These are phyloP conservation scores for Mastacembelus armatus DNA, from an alignment of 2,797 vertebrate species.

Conservation along the genomic window DNA sequence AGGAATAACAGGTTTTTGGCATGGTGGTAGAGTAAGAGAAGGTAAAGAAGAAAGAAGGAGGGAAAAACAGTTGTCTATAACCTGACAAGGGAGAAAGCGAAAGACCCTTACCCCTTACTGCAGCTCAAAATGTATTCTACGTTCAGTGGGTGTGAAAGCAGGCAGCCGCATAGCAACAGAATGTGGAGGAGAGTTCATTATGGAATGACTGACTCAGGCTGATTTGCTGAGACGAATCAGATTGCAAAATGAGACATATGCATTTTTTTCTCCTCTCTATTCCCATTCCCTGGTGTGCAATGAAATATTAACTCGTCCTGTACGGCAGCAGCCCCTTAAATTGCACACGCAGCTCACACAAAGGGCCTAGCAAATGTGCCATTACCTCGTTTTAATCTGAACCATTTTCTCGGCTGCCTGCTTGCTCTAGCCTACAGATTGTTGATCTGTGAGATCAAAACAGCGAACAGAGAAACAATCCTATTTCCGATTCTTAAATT, in stretches of 20 bases:
- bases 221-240: slow-evolving; percentile 83
- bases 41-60: slow-evolving; percentile 9
- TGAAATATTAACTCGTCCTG: slow-evolving; percentile 83
- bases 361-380: slow-evolving; percentile 79
- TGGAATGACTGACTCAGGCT: slow-evolving; percentile 76
- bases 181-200: slow-evolving; percentile 75
- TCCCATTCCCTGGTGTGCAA: slow-evolving; percentile 67
- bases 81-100: slow-evolving; percentile 36
- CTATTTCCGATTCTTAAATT: slow-evolving; percentile 59
- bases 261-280: slow-evolving; percentile 61
- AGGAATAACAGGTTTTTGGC: slow-evolving; percentile 54
- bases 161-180: slow-evolving; percentile 48
- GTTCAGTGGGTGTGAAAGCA: slow-evolving; percentile 51
- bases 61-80: slow-evolving; percentile 48
- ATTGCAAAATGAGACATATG: slow-evolving; percentile 81
- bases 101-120: slow-evolving; percentile 25
- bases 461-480: slow-evolving; percentile 58
- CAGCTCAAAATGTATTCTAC: slow-evolving; percentile 55
- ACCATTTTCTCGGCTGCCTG: slow-evolving; percentile 72
- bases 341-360: slow-evolving; percentile 76
- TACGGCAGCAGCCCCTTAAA: slow-evolving; percentile 75
- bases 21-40: slow-evolving; percentile 20
- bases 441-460: slow-evolving; percentile 73
- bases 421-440: slow-evolving; percentile 67
- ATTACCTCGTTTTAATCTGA: slow-evolving; percentile 84